Percentiles rank a stretch among this genome's conserved stretches.
Conservation (phyloP, 2,888 invertebrate genomes). For the Nephrotoma guestfalica region DNA sequence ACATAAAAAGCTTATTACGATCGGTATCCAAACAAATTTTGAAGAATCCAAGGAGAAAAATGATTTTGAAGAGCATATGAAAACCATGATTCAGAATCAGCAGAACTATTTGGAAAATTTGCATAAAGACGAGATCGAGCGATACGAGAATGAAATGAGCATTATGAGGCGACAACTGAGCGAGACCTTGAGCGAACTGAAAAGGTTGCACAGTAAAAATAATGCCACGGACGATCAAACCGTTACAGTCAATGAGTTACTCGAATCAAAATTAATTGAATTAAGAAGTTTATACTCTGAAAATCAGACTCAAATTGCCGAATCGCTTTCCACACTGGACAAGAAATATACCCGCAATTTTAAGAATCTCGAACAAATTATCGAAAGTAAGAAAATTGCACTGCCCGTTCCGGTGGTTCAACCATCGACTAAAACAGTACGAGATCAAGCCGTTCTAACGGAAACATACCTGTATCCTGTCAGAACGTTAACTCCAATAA, state of each 20-base stretch:
- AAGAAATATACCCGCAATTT: neutral
- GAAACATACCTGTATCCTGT: neutral
- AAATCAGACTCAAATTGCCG: constrained; percentile 10
- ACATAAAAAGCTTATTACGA: neutral
- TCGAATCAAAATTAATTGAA: neutral
- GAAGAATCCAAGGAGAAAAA: constrained; percentile 13
- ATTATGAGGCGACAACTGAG: constrained; percentile 9
- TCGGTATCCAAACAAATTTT: constrained; percentile 14
- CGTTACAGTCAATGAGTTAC: constrained; percentile 2
- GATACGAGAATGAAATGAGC: constrained; percentile 6
- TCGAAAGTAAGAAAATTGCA: neutral
- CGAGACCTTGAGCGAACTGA: neutral
- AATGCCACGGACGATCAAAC: neutral
- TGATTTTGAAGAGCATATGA: constrained; percentile 9
- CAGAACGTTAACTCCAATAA: neutral
- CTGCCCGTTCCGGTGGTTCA: neutral
- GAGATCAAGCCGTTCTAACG: neutral
- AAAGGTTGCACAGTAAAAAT: neutral
- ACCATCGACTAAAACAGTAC: neutral
- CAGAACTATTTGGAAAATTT: constrained; percentile 6
- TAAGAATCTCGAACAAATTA: constrained; percentile 3
- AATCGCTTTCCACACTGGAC: constrained; percentile 4
- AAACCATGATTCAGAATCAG: constrained; percentile 5
- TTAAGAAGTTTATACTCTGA: constrained; percentile 7
- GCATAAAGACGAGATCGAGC: constrained; percentile 5